Base-by-base conservation (phyloP, 2,888 invertebrate species). In the Lampropteryx suffumata region DNA sequence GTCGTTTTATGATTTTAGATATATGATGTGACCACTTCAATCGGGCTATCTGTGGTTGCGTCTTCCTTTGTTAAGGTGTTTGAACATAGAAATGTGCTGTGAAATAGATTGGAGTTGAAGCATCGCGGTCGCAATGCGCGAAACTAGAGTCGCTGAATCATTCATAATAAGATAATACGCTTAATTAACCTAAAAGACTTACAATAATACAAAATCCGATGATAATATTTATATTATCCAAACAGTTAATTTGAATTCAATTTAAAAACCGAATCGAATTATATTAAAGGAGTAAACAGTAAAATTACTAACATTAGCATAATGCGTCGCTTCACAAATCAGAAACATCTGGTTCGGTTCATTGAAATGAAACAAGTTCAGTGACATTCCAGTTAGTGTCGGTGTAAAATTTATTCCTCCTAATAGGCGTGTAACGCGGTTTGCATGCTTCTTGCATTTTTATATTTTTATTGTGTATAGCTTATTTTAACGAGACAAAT, bases 301-400 rank as follows among this genome's bases (percentile, higher is more conserved):
- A 47, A 50, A 50, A 47, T 55, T 56, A 52, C 39, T 43, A 46
- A 50, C 34, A 59, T 62, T 59, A 56, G 33, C 59, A 62, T 57
- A 57, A 55, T 59, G 50, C 36, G 51, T 55, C 48, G 50, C 55
- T 56, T 56, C 59, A 62, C 55, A 59, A 62, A 62, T 62, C 62
- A 57, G 49, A 50, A 59, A 59, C 62, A 59, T 59, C 59, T 62
- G 61, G 61, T 55, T 54, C 53, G 55, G 58, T 59, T 63, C 58
- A 59, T 57, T 63, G 59, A 44, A 61, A 60, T 61, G 41, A 58
- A 61, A 58, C 57, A 58, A 63, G 63, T 63, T 63, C 63, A 63
- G 57, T 59, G 63, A 58, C 61, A 62, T 62, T 62, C 62, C 54
- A 34, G 47, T 52, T 57, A 48, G 50, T 55, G 52, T 55, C 43